Conservation (phyloP, 2,797 vertebrate species). For the Rousettus madagascariensis region DNA sequence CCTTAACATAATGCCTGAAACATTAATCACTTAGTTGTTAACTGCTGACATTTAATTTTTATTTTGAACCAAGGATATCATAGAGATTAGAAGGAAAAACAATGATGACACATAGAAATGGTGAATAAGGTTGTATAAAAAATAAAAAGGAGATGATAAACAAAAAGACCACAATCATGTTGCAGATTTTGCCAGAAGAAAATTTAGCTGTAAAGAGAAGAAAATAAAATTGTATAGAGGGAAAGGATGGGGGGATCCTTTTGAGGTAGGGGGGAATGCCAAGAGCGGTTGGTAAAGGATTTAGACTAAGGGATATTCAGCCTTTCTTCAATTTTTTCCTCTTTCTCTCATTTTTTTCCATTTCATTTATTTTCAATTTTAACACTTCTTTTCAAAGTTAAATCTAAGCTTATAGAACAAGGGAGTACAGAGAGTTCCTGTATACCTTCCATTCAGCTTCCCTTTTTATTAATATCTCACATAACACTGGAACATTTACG, state of each 20-base stretch:
- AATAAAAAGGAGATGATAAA: not conserved
- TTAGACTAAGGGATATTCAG: not conserved
- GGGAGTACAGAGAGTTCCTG: not conserved
- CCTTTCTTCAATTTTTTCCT: not conserved
- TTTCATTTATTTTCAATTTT: not conserved
- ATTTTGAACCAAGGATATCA: not conserved
- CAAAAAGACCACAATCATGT: not conserved
- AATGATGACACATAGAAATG: not conserved
- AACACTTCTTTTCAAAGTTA: not conserved
- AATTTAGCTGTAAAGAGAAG: not conserved
- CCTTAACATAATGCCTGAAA: not conserved
- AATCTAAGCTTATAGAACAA: not conserved
- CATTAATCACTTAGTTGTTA: not conserved
- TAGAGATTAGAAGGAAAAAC: not conserved
- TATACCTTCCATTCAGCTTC: not conserved
- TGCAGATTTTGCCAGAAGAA: not conserved
- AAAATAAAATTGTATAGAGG: not conserved
- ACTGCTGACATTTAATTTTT: constrained; percentile 4
- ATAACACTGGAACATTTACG: not conserved
- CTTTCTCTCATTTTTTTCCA: not conserved
- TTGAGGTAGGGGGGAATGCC: not conserved
- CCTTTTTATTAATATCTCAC: not conserved
- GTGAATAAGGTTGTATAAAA: not conserved
- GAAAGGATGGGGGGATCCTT: not conserved
- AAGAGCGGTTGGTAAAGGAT: not conserved